Evolutionary conservation across 2,113 vertebrate species (phyloP).

Genomic region (Labeo catla): DNA sequence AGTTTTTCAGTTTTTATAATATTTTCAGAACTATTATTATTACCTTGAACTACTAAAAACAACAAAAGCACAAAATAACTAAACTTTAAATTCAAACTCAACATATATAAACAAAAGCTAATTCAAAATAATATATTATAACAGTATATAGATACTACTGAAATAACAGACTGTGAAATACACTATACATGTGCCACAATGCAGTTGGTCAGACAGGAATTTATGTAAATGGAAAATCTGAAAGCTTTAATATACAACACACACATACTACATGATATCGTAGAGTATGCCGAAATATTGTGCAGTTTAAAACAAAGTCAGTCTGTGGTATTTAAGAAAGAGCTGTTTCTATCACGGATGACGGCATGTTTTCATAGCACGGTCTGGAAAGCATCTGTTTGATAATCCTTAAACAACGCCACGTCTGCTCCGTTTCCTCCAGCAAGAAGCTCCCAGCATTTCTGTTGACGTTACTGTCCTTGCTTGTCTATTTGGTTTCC

Average conservation of each 20-base stretch:
- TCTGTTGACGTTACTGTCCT: neutral
- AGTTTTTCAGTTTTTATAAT: too few species aligned
- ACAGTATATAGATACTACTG: neutral
- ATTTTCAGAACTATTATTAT: too few species aligned
- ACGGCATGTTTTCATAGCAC: neutral
- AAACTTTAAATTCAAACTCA: neutral
- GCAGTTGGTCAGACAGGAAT: neutral
- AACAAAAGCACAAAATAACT: neutral
- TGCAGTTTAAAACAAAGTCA: neutral
- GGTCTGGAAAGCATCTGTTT: conserved; percentile 4
- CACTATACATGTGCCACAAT: neutral
- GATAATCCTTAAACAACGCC: neutral
- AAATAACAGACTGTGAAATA: neutral
- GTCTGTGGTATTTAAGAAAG: neutral
- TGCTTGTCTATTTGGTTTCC: neutral
- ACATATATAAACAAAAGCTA: neutral
- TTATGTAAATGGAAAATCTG: neutral
- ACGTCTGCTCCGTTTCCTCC: conserved; percentile 4
- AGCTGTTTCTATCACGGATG: neutral
- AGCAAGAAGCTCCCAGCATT: neutral
- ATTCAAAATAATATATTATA: neutral
- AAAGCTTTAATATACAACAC: neutral
- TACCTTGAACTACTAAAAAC: neutral
- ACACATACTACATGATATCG: neutral
- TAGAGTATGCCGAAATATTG: neutral